Evolutionary conservation across 2,113 vertebrate species (phyloP), one percentile per base, ranked within the genome.

Genomic region (Damaliscus lunatus): DNA sequence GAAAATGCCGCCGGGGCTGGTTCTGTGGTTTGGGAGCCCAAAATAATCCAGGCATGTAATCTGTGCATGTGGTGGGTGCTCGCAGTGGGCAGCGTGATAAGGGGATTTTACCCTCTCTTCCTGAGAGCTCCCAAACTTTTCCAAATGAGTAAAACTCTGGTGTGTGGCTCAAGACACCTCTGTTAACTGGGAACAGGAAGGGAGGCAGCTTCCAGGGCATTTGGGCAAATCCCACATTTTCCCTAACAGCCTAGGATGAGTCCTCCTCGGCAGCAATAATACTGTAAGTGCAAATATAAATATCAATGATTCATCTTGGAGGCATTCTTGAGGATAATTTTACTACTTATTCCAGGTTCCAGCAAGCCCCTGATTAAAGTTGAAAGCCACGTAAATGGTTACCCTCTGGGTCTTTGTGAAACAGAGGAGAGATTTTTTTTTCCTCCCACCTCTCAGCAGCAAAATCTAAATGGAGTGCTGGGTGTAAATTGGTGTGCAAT

Each of bases 391-490:
- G 89, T 96, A 97, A 98, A 97, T 83, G 87, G 96, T 77, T 57
- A 1, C 91, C 97, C 96, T 92, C 90, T 33, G 59, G 93, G 91
- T 97, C 97, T 92, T 96, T 95, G 17, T 33, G 91, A 96, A 97
- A 97, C 52, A 46, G 85, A 95, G 71, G 55, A 96, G 97, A 84
- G 55, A 59, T 97, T 98, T 98, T 96, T 98, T 97, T 53, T 16
- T 15, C 21, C 5, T 19, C 50, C 86, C 90, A 81, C 85, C 90
- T 94, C 74, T 96, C 48, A 33, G 96, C 98, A 98, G 98, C 98
- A 97, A 96, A 98, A 98, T 98, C 97, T 96, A 98, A 97, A 97
- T 97, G 96, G 98, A 97, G 16, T 89, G 64, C 60, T 95, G 94
- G 60, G 88, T 91, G 86, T 95, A 97, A 98, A 98, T 88, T 90